These are phyloP conservation scores for Mesorhabditis belari DNA, from an alignment of 2,888 invertebrate genomes.

Conservation along the genomic window DNA sequence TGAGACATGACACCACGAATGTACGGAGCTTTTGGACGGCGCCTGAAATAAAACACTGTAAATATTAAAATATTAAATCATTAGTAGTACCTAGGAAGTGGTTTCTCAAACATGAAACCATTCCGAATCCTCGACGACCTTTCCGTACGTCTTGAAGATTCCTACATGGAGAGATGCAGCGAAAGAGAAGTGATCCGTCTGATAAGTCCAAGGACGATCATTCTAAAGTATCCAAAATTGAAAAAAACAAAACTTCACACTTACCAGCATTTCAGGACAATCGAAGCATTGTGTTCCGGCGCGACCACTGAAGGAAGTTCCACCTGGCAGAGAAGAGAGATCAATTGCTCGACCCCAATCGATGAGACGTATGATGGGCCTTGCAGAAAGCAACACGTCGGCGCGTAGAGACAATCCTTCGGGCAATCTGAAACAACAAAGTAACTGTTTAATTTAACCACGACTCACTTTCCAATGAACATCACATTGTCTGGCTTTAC, in stretches of 20 bases:
- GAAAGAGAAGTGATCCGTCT: constrained; percentile 82
- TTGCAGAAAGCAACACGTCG: constrained; percentile 8
- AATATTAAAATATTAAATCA: neutral
- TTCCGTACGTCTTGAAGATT: constrained; percentile 75
- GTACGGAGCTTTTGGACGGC: constrained; percentile 55
- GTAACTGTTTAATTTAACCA: neutral
- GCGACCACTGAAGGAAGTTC: constrained; percentile 60
- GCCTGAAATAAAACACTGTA: constrained; percentile 9
- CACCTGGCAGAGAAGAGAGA: constrained; percentile 62
- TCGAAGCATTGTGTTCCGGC: constrained; percentile 61
- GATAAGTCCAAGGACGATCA: constrained; percentile 72
- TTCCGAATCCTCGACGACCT: constrained; percentile 60
- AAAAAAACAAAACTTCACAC: no score
- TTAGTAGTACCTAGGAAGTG: constrained; percentile 38
- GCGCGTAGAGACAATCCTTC: constrained; percentile 5
- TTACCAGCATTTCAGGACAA: constrained; percentile 69
- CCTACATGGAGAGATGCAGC: constrained; percentile 80
- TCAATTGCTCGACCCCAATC: constrained; percentile 87
- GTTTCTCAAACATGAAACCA: constrained; percentile 31
- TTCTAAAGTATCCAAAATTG: constrained; percentile 59
- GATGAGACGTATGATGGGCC: constrained; percentile 65
- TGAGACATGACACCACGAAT: constrained; percentile 77
- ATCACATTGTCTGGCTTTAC: constrained; percentile 91
- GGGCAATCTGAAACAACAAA: constrained; percentile 5
- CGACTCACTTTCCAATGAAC: constrained; percentile 54